phyloP scores from a whole-genome alignment of 2,113 vertebrate genomes.

The Puffinus mauretanicus region DNA sequence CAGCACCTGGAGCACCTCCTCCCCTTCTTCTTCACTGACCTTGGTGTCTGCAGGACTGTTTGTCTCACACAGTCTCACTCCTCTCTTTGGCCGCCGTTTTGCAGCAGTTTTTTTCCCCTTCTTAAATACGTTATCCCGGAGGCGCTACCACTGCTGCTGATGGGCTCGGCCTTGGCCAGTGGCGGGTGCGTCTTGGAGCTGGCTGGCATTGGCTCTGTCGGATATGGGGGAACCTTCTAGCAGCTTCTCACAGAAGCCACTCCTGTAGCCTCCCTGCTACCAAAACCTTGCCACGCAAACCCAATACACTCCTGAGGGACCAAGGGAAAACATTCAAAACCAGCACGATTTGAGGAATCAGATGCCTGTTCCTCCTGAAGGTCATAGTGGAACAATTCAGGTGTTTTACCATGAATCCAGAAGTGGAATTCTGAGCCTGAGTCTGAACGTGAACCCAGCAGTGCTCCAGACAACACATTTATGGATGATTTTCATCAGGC shows the following conservation, averaged over 20 bases:
- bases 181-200: accelerated
- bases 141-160: accelerated
- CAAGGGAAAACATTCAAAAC: neutral
- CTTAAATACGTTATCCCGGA: neutral
- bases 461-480: neutral
- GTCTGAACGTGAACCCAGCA: neutral
- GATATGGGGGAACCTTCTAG: neutral
- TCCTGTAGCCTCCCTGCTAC: neutral
- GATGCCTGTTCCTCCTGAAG: neutral
- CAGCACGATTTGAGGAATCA: neutral
- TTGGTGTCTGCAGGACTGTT: neutral
- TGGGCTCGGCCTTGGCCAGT: neutral
- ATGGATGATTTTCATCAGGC: neutral
- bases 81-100: neutral
- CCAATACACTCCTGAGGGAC: neutral
- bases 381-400: neutral
- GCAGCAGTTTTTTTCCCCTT: neutral
- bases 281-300: neutral
- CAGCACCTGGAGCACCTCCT: accelerated
- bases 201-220: neutral
- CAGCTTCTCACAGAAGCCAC: neutral
- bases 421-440: neutral
- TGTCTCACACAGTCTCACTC: neutral
- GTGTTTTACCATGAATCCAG: neutral
- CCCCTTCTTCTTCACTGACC: neutral